Base-by-base conservation (phyloP, 2,113 vertebrate genomes). In the Hoplias malabaricus region DNA sequence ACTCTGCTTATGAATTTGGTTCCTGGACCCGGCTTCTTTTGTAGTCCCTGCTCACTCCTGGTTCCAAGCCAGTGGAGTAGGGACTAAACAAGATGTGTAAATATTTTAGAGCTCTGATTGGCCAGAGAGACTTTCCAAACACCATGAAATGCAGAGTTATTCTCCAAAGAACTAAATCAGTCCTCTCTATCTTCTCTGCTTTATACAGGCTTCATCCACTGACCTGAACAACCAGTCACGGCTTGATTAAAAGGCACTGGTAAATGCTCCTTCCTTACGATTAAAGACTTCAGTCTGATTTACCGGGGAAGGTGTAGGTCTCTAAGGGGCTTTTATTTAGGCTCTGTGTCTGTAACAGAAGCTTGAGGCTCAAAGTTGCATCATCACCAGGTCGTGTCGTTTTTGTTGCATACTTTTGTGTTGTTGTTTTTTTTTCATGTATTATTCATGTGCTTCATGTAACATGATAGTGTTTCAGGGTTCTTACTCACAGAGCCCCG, bases 241-340 rank as follows among this genome's bases (percentile, higher is more conserved):
- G 69, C 80, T 86, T 75, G 78, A 82, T 84, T 68, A 69, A 80
- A 69, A 77, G 73, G 56, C 81, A 46, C 71, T 81, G 43, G 53
- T 29, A 19, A 65, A 73, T 70, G 50, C 69, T 65, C 56, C 68
- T 85, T 50, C 42, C 19, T 36, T 62, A 53, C 48, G 69, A 81
- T 68, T 65, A 42, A 57, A 53, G 62, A 66, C 63, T 72, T 73
- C 10, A 46, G n/a, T 36, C 75, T 79, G 46, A 82, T 73, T 70
- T 46, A 59, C 19, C 72, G 34, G 36, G 63, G 13, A 62, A 25
- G 56, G 36, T 69, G 63, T 65, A 74, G 53, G 40, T 19, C 50
- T 68, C 69, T 84, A 68, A 81, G 66, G 31, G 63, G 57, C 6
- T 4, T 42, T 40, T 65, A 63, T 67, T 54, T 53, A 25, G 19